phyloP scores from a whole-genome alignment of 2,888 invertebrate genomes.

The Chrysotoxum bicinctum region DNA sequence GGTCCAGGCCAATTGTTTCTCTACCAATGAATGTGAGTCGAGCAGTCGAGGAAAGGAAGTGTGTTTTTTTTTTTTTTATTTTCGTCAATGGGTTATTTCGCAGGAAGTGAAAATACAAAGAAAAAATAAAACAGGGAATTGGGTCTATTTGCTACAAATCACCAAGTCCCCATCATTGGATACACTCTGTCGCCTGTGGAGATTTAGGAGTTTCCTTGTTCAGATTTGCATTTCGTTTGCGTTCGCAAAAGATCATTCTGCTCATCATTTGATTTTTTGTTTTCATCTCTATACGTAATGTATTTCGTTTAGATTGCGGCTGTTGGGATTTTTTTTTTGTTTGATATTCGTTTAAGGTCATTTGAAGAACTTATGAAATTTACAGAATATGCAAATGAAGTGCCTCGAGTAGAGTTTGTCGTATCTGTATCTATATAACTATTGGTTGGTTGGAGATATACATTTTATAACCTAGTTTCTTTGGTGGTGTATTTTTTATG shows the following conservation, averaged over 20 bases:
- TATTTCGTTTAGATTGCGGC: conserved; percentile 27
- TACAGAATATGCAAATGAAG: conserved; percentile 63
- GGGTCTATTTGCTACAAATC: conserved; percentile 68
- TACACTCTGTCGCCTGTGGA: conserved; percentile 52
- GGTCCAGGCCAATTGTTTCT: conserved; percentile 60
- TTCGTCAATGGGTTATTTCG: conserved; percentile 64
- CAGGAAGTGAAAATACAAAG: conserved; percentile 56
- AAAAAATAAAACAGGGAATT: conserved; percentile 41
- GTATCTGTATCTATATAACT: not conserved
- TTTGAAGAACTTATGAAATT: conserved; percentile 58
- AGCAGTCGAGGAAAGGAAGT: conserved; percentile 5
- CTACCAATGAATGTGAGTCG: conserved; percentile 19
- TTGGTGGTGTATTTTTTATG: conserved; percentile 32
- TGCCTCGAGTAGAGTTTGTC: conserved; percentile 19
- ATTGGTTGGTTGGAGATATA: not conserved
- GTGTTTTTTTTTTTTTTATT: not conserved
- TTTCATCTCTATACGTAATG: not conserved
- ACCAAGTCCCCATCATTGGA: conserved; percentile 53
- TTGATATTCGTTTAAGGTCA: conserved; percentile 63
- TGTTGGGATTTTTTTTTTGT: conserved; percentile 18
- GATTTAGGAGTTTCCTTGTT: conserved; percentile 60
- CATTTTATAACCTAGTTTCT: conserved; percentile 1
- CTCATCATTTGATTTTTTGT: conserved; percentile 14
- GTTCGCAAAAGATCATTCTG: conserved; percentile 45
- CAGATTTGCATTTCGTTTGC: conserved; percentile 58